Conservation (phyloP, 2,113 vertebrate genomes). For the Campylorhamphus procurvoides region DNA sequence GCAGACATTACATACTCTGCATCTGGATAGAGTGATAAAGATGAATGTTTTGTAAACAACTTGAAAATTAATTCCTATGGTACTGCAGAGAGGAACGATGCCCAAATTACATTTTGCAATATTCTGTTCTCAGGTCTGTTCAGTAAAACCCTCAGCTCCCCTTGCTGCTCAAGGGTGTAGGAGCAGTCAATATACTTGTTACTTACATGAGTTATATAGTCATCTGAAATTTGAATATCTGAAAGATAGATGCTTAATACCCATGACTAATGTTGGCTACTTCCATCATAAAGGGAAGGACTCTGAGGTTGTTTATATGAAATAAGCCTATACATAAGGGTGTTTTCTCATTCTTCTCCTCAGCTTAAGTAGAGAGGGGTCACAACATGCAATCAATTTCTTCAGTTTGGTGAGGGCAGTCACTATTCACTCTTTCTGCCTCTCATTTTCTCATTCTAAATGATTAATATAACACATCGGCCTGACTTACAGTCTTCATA, state of each 20-base stretch:
- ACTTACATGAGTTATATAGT: not conserved
- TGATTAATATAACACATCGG: not conserved
- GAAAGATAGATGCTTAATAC: not conserved
- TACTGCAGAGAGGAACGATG: not conserved
- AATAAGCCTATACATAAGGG: not conserved
- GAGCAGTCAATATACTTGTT: not conserved
- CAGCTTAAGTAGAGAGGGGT: not conserved
- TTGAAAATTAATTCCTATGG: not conserved
- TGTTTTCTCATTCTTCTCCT: not conserved
- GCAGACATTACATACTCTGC: not conserved
- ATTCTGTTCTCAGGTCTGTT: not conserved
- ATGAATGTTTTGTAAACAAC: not conserved
- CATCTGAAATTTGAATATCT: not conserved
- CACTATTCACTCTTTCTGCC: not conserved
- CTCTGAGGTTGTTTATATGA: not conserved
- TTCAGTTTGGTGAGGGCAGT: not conserved
- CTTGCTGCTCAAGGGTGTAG: not conserved
- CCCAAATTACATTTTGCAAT: not conserved
- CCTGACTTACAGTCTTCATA: not conserved
- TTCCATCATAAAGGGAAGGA: not conserved
- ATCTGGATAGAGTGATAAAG: not conserved
- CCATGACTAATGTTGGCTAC: not conserved
- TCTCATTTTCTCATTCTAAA: not conserved
- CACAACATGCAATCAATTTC: not conserved
- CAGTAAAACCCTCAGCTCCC: not conserved